Evolutionary conservation across 2,113 vertebrate genomes (phyloP).

Genomic region (Octodon degus): DNA sequence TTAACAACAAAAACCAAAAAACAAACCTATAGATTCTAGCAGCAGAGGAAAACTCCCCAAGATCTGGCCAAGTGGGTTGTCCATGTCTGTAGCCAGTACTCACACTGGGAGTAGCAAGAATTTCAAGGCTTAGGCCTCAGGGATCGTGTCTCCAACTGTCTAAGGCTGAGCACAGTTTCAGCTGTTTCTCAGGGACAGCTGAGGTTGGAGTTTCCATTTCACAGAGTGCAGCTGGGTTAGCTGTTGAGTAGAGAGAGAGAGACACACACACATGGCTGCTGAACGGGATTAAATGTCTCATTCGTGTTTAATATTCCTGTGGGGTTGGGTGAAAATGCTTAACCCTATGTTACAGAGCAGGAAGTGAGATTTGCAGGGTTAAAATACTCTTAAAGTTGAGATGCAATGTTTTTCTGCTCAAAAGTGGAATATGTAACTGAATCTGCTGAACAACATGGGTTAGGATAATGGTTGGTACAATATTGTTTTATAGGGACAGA

Average conservation of each 20-base stretch:
- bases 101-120: neutral
- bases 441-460: neutral
- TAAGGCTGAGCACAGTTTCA: neutral
- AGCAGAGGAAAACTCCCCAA: neutral
- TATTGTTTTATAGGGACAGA: neutral
- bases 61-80: neutral
- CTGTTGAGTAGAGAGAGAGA: neutral
- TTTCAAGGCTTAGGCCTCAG: neutral
- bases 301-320: neutral
- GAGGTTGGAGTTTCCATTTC: constrained; percentile 18
- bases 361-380: neutral
- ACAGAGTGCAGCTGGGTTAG: neutral
- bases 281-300: neutral
- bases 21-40: neutral
- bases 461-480: fast-evolving
- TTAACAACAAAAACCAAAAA: neutral
- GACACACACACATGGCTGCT: fast-evolving
- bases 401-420: neutral
- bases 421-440: neutral
- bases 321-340: neutral
- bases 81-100: neutral
- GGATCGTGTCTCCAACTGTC: neutral
- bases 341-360: constrained; percentile 43
- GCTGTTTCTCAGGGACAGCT: constrained; percentile 33
- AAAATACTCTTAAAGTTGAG: neutral